phyloP scores from a whole-genome alignment of 2,888 invertebrate species.

The Omphaloscelis lunosa region DNA sequence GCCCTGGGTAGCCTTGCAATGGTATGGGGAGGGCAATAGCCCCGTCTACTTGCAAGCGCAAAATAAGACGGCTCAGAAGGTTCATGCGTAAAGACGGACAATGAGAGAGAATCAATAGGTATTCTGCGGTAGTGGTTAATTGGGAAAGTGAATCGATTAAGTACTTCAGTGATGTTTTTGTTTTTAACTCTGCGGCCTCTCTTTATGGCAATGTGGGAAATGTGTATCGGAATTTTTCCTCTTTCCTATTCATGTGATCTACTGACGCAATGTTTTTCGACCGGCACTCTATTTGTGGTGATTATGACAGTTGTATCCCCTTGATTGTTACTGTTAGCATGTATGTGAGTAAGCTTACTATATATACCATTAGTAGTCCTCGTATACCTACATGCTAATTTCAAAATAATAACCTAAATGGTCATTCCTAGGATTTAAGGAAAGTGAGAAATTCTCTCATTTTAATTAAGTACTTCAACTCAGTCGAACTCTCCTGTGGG shows the following conservation, averaged over 20 bases:
- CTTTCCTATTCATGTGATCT: background rate
- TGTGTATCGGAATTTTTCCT: background rate
- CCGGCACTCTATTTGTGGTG: background rate
- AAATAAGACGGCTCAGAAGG: constrained; percentile 69
- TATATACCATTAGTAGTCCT: background rate
- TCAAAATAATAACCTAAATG: background rate
- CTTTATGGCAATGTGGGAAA: too few species aligned
- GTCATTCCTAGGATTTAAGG: background rate
- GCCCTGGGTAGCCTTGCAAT: constrained; percentile 91
- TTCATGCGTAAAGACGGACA: background rate
- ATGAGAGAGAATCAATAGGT: background rate
- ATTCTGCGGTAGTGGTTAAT: background rate
- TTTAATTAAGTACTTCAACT: background rate
- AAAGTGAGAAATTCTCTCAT: background rate
- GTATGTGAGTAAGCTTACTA: background rate
- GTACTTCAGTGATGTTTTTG: background rate
- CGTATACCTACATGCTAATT: background rate
- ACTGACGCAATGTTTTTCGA: background rate
- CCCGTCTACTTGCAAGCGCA: constrained; percentile 82
- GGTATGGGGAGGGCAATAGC: constrained; percentile 91
- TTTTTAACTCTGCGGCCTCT: background rate
- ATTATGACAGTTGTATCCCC: background rate
- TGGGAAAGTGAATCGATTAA: background rate
- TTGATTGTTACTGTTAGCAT: background rate
- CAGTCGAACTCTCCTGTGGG: background rate